A percentile compares a stretch with the other conserved stretches of the same genome.
phyloP scores from a whole-genome alignment of 1,140 invertebrate species.

The Acyrthosiphon pisum region DNA sequence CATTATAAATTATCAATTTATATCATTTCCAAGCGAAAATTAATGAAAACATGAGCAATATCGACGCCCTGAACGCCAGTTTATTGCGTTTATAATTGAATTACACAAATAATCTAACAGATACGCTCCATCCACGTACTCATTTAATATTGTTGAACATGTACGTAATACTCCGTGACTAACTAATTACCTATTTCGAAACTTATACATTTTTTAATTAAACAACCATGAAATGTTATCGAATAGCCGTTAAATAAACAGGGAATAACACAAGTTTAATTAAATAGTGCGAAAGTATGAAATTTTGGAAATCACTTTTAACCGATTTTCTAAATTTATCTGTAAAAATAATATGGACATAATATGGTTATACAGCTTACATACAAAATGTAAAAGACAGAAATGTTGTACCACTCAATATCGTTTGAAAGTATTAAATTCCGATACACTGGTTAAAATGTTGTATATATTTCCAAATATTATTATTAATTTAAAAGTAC shows the following conservation, averaged over 20 bases:
- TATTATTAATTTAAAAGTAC: background rate
- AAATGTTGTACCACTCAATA: background rate
- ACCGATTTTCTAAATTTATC: background rate
- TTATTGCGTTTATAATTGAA: slow-evolving; percentile 28
- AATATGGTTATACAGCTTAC: background rate
- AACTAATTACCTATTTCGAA: background rate
- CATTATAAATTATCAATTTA: background rate
- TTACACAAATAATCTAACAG: slow-evolving; percentile 7
- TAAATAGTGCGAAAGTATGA: background rate
- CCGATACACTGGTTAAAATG: background rate
- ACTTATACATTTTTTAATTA: slow-evolving; percentile 33
- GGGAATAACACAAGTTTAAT: background rate
- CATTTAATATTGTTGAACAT: slow-evolving; percentile 14
- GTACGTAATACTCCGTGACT: background rate
- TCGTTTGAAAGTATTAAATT: background rate
- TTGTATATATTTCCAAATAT: background rate
- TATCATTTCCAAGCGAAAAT: background rate
- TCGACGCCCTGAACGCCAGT: background rate
- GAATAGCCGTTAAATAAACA: background rate
- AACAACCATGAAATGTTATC: background rate
- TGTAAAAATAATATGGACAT: background rate
- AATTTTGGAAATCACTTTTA: background rate
- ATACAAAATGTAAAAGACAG: background rate
- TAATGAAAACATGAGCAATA: background rate
- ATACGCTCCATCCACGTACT: background rate